phyloP scores from a whole-genome alignment of 1,140 invertebrate species.

The Maconellicoccus hirsutus region DNA sequence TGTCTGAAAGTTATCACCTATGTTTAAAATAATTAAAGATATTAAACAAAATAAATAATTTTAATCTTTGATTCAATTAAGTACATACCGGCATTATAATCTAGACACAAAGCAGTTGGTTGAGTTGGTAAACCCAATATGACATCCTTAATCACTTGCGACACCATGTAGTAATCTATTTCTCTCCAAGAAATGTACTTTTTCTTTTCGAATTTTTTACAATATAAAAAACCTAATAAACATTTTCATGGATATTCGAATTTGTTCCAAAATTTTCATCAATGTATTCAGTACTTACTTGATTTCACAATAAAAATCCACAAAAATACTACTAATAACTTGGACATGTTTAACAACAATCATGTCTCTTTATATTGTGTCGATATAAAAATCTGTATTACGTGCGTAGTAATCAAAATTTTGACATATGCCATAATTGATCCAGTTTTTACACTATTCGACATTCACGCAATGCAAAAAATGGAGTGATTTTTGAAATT shows the following conservation, averaged over 20 bases:
- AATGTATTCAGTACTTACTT: no score
- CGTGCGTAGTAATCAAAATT: background rate
- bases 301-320: background rate
- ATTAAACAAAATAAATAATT: background rate
- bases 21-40: background rate
- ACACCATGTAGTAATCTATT: background rate
- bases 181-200: background rate
- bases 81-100: background rate
- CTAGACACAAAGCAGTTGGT: conserved; percentile 2
- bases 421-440: background rate
- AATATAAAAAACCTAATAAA: background rate
- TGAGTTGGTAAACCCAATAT: background rate
- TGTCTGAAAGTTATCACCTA: background rate
- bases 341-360: no score
- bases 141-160: background rate
- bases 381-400: background rate
- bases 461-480: background rate
- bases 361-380: no score
- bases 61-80: background rate
- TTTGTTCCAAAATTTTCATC: no score
- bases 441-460: background rate
- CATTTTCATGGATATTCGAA: no score
- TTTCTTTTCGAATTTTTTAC: background rate
- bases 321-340: background rate
- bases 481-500: background rate